Base-by-base conservation (phyloP, 2,797 vertebrate genomes). In the Pangasius mekongensis region DNA sequence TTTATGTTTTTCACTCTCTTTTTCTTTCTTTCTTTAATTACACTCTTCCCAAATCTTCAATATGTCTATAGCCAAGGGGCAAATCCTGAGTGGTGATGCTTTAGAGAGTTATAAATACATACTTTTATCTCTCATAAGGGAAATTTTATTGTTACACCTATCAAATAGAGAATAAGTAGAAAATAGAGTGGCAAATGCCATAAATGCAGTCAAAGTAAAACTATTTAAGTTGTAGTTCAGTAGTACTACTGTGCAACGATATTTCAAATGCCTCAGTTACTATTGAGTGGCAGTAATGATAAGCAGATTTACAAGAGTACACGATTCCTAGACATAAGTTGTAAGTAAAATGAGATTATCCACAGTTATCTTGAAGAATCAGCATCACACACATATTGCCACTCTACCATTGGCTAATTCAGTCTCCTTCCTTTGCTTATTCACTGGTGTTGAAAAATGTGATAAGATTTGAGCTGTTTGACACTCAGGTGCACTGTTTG, bases 401-500 rank as follows among this genome's bases (percentile, higher is more conserved):
- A 78, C n/a, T 54, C 16, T 33, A 20, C n/a, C 76, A 78, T 0
- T 58, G 30, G 2, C 30, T 56, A 56, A 58, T 80, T 58, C 54
- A 6, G 18, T n/a, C 30, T 80, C 77, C 54, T 36, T 36, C 20
- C 3, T 24, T 58, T 58, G 77, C 10, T 2, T 39, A 22, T 58
- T 58, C 24, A 62, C 36, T 83, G 13, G 7, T 85, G 36, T 16
- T 54, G 20, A 60, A 58, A 11, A 24, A 11, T 86, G 3, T 27
- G 33, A 54, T 74, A 14, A 39, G 33, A 82, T 56, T 16, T 76
- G 33, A 60, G n/a, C 30, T 71, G 33, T 84, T 81, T 77, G 47
- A 27, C 16, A 27, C 47, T 5, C 83, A 99, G 99, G 98, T 89
- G 98, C 98, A 83, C 91, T 97, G 6, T 95, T 99, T 71, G 98